phyloP scores from a whole-genome alignment of 2,113 vertebrate genomes.

The Nerophis ophidion region DNA sequence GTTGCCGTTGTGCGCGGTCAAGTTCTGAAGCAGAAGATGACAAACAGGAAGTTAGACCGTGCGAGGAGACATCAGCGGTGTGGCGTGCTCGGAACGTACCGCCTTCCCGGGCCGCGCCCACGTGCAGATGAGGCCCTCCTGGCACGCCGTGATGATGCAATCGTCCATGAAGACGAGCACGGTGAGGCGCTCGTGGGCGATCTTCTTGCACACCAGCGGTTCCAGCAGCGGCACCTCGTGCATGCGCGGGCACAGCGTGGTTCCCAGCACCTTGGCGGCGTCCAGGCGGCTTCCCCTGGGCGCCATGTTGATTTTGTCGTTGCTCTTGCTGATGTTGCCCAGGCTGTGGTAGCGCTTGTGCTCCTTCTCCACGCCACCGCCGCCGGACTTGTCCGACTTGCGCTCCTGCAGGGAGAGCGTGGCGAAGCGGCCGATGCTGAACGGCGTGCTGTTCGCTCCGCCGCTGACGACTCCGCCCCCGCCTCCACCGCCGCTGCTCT shows the following conservation, averaged over 20 bases:
- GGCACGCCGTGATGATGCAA: conserved; percentile 90
- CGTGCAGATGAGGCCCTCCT: conserved; percentile 88
- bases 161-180: conserved; percentile 92
- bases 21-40: conserved; percentile 59
- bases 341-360: conserved; percentile 88
- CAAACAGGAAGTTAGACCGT: background rate
- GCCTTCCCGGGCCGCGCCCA: conserved; percentile 85
- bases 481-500: conserved; percentile 26
- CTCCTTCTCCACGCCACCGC: conserved; percentile 69
- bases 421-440: conserved; percentile 82
- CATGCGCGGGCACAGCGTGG: conserved; percentile 85
- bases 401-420: conserved; percentile 79
- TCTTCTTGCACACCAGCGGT: conserved; percentile 91
- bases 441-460: conserved; percentile 52
- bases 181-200: conserved; percentile 84
- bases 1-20: conserved; percentile 82
- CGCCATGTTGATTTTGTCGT: conserved; percentile 76
- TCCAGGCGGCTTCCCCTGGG: conserved; percentile 74
- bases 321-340: conserved; percentile 84
- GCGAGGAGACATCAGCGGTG: background rate
- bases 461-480: conserved; percentile 16
- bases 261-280: conserved; percentile 81
- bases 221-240: conserved; percentile 88
- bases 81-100: conserved; percentile 57
- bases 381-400: conserved; percentile 72